Base-by-base conservation (phyloP, 23 tunicate species). In the Styela plicata region DNA sequence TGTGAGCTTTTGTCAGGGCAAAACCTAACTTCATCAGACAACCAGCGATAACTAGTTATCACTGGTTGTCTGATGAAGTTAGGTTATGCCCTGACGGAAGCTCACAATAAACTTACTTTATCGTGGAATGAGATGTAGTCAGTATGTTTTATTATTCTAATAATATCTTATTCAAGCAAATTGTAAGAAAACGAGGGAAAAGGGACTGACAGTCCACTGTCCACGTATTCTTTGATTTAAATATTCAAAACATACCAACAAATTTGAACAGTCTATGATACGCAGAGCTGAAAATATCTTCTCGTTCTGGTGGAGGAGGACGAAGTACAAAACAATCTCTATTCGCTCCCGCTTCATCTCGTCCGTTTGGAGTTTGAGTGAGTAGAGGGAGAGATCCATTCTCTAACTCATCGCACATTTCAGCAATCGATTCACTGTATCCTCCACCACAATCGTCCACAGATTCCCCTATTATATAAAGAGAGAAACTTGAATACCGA, bases 381-480 rank as follows among this genome's bases (percentile, higher is more conserved):
- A 91, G 88, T 63, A 91, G 78, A 18, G 97, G 91, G 65, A 86
- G 80, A 21, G 88, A 71, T 26, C 97, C 88, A 65, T 83, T 70
- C 52, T 91, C 92, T 1, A 91, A 78, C 52, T 91, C 97, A 64
- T 79, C 97, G 70, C 97, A 91, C 86, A 91, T 91, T 61, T 91
- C 97, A 17, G 97, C 87, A 63, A 91, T 86, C 30, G 97, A 91
- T 53, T 91, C 97, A 34, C 83, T 86, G 87, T 86, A 91, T 2
- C 97, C 97, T 2, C 97, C 97, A 3, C 97, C 97, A 71, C 97
- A 91, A 68, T 91, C 97, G 35, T 91, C 97, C 21, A 91, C 91
- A 27, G 89, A 83, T 70, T 91, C 97, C 63, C 97, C 97, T 83
- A 81, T 37, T 30, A 22, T 44, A 44, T 44, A 44, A 44, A 44